phyloP scores from a whole-genome alignment of 2,113 vertebrate species.

The Hippopotamus amphibius region DNA sequence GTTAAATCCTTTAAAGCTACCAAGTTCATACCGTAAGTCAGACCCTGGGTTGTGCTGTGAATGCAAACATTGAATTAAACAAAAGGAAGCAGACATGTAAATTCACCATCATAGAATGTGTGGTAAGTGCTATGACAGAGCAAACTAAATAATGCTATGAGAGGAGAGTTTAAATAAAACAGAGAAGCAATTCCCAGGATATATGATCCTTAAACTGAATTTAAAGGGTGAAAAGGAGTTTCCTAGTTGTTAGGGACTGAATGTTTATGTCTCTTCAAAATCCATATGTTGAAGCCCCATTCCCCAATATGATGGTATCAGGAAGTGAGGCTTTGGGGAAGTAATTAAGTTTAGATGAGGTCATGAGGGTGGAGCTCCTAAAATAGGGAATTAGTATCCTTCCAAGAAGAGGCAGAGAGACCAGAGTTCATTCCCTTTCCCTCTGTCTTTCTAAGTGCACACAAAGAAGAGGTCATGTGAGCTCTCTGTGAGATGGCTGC shows the following conservation, averaged over 20 bases:
- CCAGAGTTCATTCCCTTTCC: neutral
- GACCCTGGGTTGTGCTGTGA: neutral
- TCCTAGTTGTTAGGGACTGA: neutral
- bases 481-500: neutral
- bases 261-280: neutral
- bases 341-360: neutral
- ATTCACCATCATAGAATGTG: fast-evolving
- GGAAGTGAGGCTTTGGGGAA: neutral
- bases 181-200: neutral
- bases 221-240: neutral
- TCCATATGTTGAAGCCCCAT: neutral
- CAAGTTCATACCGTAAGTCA: neutral
- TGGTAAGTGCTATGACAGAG: neutral
- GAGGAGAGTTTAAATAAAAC: neutral
- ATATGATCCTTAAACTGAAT: neutral
- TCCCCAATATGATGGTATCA: neutral
- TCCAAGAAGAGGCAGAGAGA: neutral
- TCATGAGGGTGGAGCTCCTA: neutral
- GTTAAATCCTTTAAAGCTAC: neutral
- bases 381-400: too few relatives aligned
- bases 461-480: neutral
- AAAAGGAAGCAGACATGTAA: neutral
- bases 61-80: neutral
- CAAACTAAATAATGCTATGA: neutral
- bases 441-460: neutral